These are phyloP conservation scores for Steinernema feltiae DNA, from an alignment of 1,140 invertebrate genomes.

Conservation along the genomic window DNA sequence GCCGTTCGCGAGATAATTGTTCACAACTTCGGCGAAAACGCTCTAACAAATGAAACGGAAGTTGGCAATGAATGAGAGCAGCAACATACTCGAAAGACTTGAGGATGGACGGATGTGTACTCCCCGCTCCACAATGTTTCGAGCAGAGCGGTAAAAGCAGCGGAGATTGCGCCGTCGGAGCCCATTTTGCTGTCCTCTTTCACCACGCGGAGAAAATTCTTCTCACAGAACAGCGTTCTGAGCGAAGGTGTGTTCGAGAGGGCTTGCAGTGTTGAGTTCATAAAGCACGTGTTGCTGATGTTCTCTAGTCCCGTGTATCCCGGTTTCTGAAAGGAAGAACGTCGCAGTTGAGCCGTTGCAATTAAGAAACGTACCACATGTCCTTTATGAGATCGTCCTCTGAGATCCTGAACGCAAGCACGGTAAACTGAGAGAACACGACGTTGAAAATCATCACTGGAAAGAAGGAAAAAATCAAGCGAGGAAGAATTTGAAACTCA, in stretches of 20 bases:
- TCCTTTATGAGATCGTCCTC: neutral
- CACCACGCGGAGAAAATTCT: neutral
- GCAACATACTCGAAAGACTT: slow-evolving; percentile 18
- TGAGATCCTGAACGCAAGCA: neutral
- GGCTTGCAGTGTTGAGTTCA: slow-evolving; percentile 76
- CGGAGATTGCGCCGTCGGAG: slow-evolving; percentile 20
- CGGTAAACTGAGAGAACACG: neutral
- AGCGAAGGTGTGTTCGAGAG: neutral
- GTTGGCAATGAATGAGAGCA: neutral
- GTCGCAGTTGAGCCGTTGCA: no score
- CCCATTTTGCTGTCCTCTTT: slow-evolving; percentile 2
- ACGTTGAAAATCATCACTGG: neutral
- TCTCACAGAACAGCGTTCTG: neutral
- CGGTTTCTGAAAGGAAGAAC: slow-evolving; percentile 43
- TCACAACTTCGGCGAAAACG: slow-evolving; percentile 22
- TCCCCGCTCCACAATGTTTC: slow-evolving; percentile 24
- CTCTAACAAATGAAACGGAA: slow-evolving; percentile 12
- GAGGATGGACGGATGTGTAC: slow-evolving; percentile 11
- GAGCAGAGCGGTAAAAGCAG: slow-evolving; percentile 21
- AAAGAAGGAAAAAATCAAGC: neutral
- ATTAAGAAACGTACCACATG: neutral
- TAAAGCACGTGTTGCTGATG: slow-evolving; percentile 82
- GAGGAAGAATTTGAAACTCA: neutral
- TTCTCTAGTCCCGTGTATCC: slow-evolving; percentile 80
- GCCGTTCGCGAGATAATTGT: slow-evolving; percentile 17